phyloP scores from a whole-genome alignment of 1,140 invertebrate species.

The Drosophila auraria region DNA sequence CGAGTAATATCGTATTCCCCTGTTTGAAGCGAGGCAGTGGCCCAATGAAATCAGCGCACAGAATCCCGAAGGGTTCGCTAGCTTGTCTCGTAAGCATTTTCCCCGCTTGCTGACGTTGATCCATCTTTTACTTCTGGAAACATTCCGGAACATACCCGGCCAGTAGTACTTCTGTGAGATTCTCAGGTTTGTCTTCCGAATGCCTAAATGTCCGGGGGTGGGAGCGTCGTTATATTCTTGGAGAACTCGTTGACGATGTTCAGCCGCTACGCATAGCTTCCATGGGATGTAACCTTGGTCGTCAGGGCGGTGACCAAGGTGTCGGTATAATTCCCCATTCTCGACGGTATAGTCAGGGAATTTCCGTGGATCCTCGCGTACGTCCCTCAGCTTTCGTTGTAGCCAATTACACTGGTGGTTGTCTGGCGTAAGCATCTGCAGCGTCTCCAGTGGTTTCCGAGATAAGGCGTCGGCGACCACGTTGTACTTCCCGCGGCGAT shows the following conservation, averaged over 20 bases:
- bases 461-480: no score
- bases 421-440: no score
- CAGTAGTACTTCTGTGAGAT: background rate
- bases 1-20: background rate
- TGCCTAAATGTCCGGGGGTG: background rate
- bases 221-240: slow-evolving; percentile 2
- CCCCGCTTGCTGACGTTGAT: background rate
- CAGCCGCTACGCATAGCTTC: background rate
- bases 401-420: background rate
- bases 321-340: slow-evolving; percentile 3
- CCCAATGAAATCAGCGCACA: background rate
- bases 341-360: background rate
- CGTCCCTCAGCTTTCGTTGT: background rate
- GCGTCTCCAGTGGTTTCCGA: background rate
- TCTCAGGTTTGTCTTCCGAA: background rate
- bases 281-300: slow-evolving; percentile 1
- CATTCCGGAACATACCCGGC: background rate
- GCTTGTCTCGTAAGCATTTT: slow-evolving; percentile 5
- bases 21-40: background rate
- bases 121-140: background rate
- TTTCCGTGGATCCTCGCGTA: background rate
- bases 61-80: background rate
- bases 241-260: background rate
- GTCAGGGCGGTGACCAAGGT: background rate
- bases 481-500: no score